Conservation (phyloP, 2,888 invertebrate genomes). For the Brachyptera risi region DNA sequence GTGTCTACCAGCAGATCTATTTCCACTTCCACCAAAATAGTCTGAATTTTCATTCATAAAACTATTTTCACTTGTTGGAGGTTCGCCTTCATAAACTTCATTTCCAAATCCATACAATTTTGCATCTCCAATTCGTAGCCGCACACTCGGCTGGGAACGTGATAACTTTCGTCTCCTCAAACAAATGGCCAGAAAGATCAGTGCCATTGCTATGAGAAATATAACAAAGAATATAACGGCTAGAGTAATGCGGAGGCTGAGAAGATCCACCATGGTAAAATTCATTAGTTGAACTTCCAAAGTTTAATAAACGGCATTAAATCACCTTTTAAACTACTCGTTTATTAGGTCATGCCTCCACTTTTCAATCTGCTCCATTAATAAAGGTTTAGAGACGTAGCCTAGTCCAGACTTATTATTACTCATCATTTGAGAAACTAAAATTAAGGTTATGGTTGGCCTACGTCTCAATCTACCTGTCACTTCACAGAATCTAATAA, state of each 20-base stretch:
- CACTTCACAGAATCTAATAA: too few species aligned
- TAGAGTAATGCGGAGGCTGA: constrained; percentile 88
- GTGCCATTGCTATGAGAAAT: constrained; percentile 79
- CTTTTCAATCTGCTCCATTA: too few species aligned
- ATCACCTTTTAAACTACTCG: too few species aligned
- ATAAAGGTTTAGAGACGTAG: too few species aligned
- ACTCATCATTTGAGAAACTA: too few species aligned
- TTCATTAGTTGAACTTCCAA: too few species aligned
- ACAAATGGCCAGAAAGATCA: constrained; percentile 88
- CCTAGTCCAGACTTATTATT: too few species aligned
- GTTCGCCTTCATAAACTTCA: constrained; percentile 58
- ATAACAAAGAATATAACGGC: constrained; percentile 95
- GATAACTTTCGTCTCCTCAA: constrained; percentile 82
- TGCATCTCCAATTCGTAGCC: constrained; percentile 60
- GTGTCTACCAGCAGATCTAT: not conserved
- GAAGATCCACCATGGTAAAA: constrained; percentile 55
- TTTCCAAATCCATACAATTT: constrained; percentile 58
- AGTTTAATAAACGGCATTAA: too few species aligned
- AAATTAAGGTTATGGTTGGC: too few species aligned
- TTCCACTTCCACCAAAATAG: not conserved
- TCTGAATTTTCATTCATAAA: constrained; percentile 8
- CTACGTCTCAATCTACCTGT: too few species aligned
- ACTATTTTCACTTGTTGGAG: constrained; percentile 43
- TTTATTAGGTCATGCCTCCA: too few species aligned
- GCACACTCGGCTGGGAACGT: constrained; percentile 64